Base-by-base conservation (phyloP, 2,888 invertebrate genomes). In the Machimus atricapillus region DNA sequence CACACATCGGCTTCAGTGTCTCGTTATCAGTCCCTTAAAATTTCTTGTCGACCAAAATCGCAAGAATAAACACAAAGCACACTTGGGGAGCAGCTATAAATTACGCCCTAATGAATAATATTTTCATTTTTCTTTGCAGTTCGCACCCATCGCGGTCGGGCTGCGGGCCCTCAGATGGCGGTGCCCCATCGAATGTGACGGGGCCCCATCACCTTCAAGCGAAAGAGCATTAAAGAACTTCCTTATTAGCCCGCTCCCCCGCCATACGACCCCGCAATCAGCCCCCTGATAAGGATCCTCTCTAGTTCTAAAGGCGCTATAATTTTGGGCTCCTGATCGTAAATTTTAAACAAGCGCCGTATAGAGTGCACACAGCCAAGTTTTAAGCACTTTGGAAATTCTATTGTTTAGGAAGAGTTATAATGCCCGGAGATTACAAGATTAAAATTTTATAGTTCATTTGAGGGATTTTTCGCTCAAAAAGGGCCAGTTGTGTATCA, bases 361-460 rank as follows among this genome's bases (percentile, higher is more conserved):
- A 76, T 37, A 40, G 76, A n/a, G 34, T 76, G 76, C 76, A 76
- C 19, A 76, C n/a, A 76, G 76, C 40, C 66, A 66, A 66, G 66
- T 76, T 76, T 40, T 76, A 76, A 76, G 76, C 40, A 76, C 40
- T 76, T 76, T 40, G 9, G 76, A 34, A 40, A 37, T 76, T 37
- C 76, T 76, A 76, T 76, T 76, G 76, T 76, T 76, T 40, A 19
- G 40, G 76, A 76, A 76, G 76, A 34, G 40, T 76, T 76, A 76
- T 76, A 34, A 34, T 37, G 76, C 40, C 76, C 8, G 40, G 76
- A 37, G 34, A 76, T 40, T 76, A 34, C 76, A 37, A 76, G 76
- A 76, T 76, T 76, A 76, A 76, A 76, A 76, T 76, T 76, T 76
- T 76, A 76, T 76, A 66, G 66, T 66, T 66, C 66, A 66, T 66